These are phyloP conservation scores for Aleiodes leptofemur DNA, from an alignment of 2,888 invertebrate species.

Conservation along the genomic window DNA sequence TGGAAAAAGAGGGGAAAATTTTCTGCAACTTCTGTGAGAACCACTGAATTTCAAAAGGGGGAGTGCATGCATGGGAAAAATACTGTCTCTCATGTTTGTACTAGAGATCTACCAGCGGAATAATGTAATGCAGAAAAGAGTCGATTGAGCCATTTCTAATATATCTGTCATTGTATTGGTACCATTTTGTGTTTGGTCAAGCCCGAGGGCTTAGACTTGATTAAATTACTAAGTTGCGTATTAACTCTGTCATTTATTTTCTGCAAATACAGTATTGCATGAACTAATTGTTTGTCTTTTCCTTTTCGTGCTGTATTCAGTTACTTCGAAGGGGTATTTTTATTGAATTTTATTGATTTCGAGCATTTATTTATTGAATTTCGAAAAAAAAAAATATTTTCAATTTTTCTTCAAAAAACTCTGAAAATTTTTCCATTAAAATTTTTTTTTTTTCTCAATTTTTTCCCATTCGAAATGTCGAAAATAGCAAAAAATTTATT, in stretches of 20 bases:
- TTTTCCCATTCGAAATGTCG: too few relatives aligned
- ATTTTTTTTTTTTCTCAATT: too few relatives aligned
- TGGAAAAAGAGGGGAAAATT: constrained; percentile 8
- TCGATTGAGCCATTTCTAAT: constrained; percentile 73
- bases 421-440: too few relatives aligned
- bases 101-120: constrained; percentile 72
- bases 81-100: constrained; percentile 73
- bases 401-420: too few relatives aligned
- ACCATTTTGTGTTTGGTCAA: constrained; percentile 60
- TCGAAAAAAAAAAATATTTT: neutral
- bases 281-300: neutral
- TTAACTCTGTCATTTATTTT: constrained; percentile 17
- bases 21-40: constrained; percentile 49
- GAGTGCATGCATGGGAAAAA: constrained; percentile 70
- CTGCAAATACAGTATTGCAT: neutral
- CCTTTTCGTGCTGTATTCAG: neutral
- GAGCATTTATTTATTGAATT: neutral
- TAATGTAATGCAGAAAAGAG: constrained; percentile 71
- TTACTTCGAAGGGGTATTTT: too few relatives aligned
- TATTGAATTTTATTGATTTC: constrained; percentile 10
- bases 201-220: constrained; percentile 63
- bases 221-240: constrained; percentile 68
- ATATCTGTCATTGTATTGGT: constrained; percentile 70
- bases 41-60: constrained; percentile 51
- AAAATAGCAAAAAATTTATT: too few relatives aligned